Conservation (phyloP, 2,888 invertebrate species). For the Drosophila acutilabella region DNA sequence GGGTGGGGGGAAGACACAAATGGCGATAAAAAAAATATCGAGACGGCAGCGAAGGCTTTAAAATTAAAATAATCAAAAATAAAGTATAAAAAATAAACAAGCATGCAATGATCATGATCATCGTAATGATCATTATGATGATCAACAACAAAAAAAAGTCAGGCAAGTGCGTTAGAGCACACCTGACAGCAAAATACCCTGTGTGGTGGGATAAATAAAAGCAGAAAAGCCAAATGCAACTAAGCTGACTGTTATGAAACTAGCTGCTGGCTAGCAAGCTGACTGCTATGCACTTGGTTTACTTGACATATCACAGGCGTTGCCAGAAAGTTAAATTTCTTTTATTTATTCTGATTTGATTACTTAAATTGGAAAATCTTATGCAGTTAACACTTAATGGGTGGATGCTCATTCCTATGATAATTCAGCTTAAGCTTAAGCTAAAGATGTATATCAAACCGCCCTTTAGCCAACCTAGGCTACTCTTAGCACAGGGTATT, state of each 20-base stretch:
- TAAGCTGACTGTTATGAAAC: too few relatives aligned
- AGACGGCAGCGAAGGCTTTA: conserved; percentile 65
- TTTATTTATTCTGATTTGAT: too few relatives aligned
- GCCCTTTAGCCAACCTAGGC: background rate
- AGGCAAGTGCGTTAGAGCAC: background rate
- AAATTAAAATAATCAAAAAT: conserved; percentile 80
- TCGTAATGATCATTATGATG: conserved; percentile 52
- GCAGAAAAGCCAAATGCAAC: too few relatives aligned
- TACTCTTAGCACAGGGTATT: background rate
- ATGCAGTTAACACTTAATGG: too few relatives aligned
- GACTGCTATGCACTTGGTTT: too few relatives aligned
- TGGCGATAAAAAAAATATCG: conserved; percentile 66
- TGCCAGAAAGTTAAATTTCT: too few relatives aligned
- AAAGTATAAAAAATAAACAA: conserved; percentile 67
- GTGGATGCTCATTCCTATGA: too few relatives aligned
- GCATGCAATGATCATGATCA: conserved; percentile 50
- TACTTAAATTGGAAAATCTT: too few relatives aligned
- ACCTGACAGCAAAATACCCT: background rate
- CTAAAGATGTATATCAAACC: too few relatives aligned
- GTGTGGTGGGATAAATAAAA: background rate
- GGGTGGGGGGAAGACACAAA: conserved; percentile 36
- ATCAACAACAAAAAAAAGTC: conserved; percentile 23
- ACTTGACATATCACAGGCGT: too few relatives aligned
- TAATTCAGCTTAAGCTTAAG: too few relatives aligned
- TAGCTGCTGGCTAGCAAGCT: too few relatives aligned